A percentile compares a stretch with the other conserved stretches of the same genome.
Conservation (phyloP, 1,140 invertebrate genomes). For the Popillia japonica region DNA sequence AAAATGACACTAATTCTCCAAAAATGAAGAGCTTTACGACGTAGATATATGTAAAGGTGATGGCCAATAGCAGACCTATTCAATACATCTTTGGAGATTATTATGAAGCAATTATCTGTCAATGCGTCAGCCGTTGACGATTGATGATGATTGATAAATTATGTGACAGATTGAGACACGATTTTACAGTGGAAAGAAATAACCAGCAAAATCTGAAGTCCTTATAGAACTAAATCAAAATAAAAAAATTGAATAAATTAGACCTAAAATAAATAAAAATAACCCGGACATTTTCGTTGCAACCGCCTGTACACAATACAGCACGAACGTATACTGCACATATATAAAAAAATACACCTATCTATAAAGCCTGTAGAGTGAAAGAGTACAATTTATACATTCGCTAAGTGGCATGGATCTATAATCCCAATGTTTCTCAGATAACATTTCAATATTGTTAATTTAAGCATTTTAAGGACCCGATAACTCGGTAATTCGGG, state of each 20-base stretch:
- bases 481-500: conserved; percentile 7
- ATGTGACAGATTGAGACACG: no score
- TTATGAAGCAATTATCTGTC: no score
- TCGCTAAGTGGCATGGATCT: conserved; percentile 4
- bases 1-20: no score
- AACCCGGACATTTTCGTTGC: not conserved
- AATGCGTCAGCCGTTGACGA: no score
- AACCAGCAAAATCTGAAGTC: not conserved
- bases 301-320: not conserved
- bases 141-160: no score
- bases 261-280: not conserved
- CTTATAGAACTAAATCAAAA: not conserved
- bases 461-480: conserved; percentile 16
- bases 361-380: not conserved
- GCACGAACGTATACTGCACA: not conserved
- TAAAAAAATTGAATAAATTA: not conserved
- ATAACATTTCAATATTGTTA: conserved; percentile 28
- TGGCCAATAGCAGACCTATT: no score
- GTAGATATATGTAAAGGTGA: no score
- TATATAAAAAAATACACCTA: no score
- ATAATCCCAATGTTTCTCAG: not conserved
- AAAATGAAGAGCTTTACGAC: no score
- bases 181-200: not conserved
- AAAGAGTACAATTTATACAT: conserved; percentile 2
- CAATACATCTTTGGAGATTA: no score